Base-by-base conservation (phyloP, 2,888 invertebrate species). In the Cacoxenus indagator region DNA sequence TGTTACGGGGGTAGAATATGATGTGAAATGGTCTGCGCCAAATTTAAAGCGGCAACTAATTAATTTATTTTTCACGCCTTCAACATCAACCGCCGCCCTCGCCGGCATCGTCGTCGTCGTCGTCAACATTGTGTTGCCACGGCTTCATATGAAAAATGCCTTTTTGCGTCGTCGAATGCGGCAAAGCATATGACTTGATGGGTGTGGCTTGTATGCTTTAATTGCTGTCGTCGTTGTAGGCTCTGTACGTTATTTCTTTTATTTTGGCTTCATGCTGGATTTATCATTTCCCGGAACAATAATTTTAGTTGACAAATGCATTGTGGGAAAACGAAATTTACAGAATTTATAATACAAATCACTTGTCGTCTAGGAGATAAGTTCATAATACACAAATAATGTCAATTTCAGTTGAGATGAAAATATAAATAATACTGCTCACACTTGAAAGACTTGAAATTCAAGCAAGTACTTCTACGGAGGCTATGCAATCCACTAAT, bases 41-140 rank as follows among this genome's bases (percentile, higher is more conserved):
- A 75, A 77, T 81, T 82, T 76, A 74, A 81, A 81, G 70, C 74
- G 74, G 81, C 78, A 81, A 74, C 75, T 77, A 81, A 81, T 82
- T 82, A 81, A 81, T 81, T 73, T 69, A 71, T 73, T 81, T 74
- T 78, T 77, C 75, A 73, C 82, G 71, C 81, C n/a, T n/a, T n/a
- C n/a, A n/a, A n/a, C n/a, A n/a, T n/a, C n/a, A n/a, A n/a, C n/a
- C 71, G 37, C 37, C 26, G 22, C 17, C 17, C 26, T 24, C 11
- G 55, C 43, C 11, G 61, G 11, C 8, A 11, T 9, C 37, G 17
- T 19, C 27, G n/a, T 37, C 37, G 43, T 61, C 17, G 43, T 22
- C 8, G 4, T 24, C n/a, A n/a, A n/a, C n/a, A n/a, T n/a, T n/a
- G n/a, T n/a, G n/a, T n/a, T n/a, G n/a, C n/a, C n/a, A n/a, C n/a